Percentiles rank a stretch among this genome's conserved stretches.
These are phyloP conservation scores for Leucophenga maculata DNA, from an alignment of 2,888 invertebrate species.

Conservation along the genomic window DNA sequence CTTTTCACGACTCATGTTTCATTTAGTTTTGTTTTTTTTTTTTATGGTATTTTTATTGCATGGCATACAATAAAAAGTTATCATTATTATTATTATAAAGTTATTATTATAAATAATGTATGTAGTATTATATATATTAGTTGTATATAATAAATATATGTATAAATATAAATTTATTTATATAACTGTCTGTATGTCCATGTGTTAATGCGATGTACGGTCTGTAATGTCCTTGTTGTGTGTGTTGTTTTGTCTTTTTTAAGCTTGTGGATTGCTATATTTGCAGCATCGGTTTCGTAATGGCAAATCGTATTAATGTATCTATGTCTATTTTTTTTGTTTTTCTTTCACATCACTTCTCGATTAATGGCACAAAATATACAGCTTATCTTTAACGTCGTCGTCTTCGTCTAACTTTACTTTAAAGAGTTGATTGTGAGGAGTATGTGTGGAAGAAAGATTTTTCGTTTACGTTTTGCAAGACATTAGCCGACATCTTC, in stretches of 20 bases:
- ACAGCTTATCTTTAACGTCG: constrained; percentile 47
- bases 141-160: constrained; percentile 32
- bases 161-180: constrained; percentile 32
- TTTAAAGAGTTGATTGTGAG: neutral
- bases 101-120: constrained; percentile 22
- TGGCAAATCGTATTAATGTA: neutral
- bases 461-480: constrained; percentile 26
- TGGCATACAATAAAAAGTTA: constrained; percentile 26
- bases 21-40: constrained; percentile 4
- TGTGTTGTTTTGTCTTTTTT: constrained; percentile 3
- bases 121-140: constrained; percentile 23
- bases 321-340: constrained; percentile 14
- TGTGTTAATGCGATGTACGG: neutral
- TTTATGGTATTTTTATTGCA: constrained; percentile 29
- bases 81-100: constrained; percentile 8
- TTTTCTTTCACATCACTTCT: constrained; percentile 47
- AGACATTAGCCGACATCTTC: neutral
- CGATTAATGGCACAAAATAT: constrained; percentile 60
- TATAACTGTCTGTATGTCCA: neutral
- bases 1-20: neutral
- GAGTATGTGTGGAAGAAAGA: constrained; percentile 13
- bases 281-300: too few species aligned
- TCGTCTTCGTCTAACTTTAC: constrained; percentile 3
- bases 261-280: constrained; percentile 13
- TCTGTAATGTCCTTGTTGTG: constrained; percentile 4